phyloP scores from a whole-genome alignment of 92 coral and sea anemone genomes.

The Muricea muricata region DNA sequence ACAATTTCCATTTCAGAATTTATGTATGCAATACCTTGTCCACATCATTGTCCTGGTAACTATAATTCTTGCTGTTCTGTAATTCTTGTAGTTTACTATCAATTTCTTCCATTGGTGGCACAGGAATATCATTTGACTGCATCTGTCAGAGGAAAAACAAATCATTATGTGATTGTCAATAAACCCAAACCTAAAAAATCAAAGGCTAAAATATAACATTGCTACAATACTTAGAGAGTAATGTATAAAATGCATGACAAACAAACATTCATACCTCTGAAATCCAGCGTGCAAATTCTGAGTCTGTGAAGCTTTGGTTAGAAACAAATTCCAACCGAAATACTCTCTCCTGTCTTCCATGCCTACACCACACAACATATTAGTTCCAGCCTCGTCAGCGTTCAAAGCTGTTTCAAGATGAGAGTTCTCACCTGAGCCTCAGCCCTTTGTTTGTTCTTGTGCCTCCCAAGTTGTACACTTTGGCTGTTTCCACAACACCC shows the following conservation, averaged over 20 bases:
- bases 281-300: slow-evolving; percentile 88
- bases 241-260: too few species aligned
- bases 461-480: slow-evolving; percentile 81
- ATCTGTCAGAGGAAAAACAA: slow-evolving; percentile 48
- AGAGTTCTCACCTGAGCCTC: slow-evolving; percentile 71
- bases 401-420: not conserved
- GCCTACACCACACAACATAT: slow-evolving; percentile 53
- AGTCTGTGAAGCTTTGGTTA: slow-evolving; percentile 88
- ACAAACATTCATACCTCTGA: slow-evolving; percentile 72
- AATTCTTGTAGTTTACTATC: slow-evolving; percentile 77
- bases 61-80: slow-evolving; percentile 78
- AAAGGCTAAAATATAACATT: too few species aligned
- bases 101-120: slow-evolving; percentile 83
- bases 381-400: not conserved
- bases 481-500: slow-evolving; percentile 97
- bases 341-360: slow-evolving; percentile 95
- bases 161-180: not conserved
- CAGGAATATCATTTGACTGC: slow-evolving; percentile 77
- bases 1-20: too few species aligned
- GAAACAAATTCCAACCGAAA: slow-evolving; percentile 98
- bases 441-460: slow-evolving; percentile 98
- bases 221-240: too few species aligned
- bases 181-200: too few species aligned
- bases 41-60: slow-evolving; percentile 94
- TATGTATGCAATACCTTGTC: slow-evolving; percentile 79